Percentiles rank a stretch among this genome's conserved stretches.
Conservation (phyloP, 2,888 invertebrate genomes). For the Pegoplata infirma region DNA sequence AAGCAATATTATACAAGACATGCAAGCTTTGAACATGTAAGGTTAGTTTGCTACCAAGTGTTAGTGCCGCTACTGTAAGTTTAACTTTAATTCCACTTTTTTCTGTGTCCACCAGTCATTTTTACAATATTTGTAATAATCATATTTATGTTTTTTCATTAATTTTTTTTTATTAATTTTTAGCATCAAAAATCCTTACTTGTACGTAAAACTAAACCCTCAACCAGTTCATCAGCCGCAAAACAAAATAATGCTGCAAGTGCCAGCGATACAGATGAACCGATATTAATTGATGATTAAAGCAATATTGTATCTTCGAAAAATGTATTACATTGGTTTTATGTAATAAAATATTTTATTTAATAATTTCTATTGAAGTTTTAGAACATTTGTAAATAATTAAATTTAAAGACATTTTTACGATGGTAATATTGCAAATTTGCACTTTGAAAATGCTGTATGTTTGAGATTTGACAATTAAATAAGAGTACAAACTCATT, state of each 20-base stretch:
- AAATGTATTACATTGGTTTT: background rate
- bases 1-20: too few relatives aligned
- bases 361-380: slow-evolving; percentile 34
- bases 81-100: too few relatives aligned
- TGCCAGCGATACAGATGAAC: slow-evolving; percentile 42
- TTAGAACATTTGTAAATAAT: slow-evolving; percentile 7
- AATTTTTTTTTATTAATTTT: slow-evolving; percentile 25
- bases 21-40: too few relatives aligned
- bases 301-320: background rate
- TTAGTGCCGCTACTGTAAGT: too few relatives aligned
- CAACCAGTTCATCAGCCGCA: background rate
- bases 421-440: too few relatives aligned
- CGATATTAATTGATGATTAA: slow-evolving; percentile 60
- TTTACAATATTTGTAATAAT: background rate
- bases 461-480: too few relatives aligned
- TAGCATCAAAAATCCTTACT: slow-evolving; percentile 58
- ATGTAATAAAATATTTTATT: background rate
- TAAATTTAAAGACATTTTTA: too few relatives aligned
- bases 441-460: too few relatives aligned
- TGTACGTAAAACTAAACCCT: slow-evolving; percentile 47
- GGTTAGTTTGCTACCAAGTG: too few relatives aligned
- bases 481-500: too few relatives aligned
- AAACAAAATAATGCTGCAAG: background rate
- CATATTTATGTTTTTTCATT: background rate
- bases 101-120: too few relatives aligned